These are phyloP conservation scores for Trididemnum nubilum DNA, from an alignment of 23 tunicate species.

Conservation along the genomic window DNA sequence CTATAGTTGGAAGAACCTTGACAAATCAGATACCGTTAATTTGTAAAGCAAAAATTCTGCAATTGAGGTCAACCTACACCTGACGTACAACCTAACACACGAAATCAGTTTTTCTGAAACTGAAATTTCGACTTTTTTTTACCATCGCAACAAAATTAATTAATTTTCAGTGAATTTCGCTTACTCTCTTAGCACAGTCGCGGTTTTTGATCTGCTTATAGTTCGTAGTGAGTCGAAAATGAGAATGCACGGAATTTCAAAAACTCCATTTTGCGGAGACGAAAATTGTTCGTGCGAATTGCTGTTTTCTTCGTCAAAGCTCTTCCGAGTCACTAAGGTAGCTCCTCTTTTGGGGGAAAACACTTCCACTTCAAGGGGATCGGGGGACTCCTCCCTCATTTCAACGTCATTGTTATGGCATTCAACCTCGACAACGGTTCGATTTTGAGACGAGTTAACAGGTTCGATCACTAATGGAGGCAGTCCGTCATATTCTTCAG, in stretches of 20 bases:
- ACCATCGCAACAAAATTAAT: background rate
- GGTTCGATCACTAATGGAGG: slow-evolving; percentile 1
- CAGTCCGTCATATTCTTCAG: background rate
- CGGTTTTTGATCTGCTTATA: slow-evolving; percentile 58
- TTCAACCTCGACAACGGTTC: background rate
- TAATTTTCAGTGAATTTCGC: background rate
- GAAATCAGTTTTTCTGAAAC: too few relatives aligned
- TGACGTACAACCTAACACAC: too few relatives aligned
- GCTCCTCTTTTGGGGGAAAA: background rate
- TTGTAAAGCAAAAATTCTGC: too few relatives aligned
- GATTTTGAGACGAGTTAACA: background rate
- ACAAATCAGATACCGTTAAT: too few relatives aligned
- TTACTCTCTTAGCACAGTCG: slow-evolving; percentile 70
- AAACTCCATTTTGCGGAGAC: background rate
- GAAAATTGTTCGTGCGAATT: background rate
- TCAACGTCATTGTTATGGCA: background rate
- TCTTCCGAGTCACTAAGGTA: too few relatives aligned
- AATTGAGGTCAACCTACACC: too few relatives aligned
- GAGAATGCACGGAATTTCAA: slow-evolving; percentile 61
- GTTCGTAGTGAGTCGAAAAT: slow-evolving; percentile 80
- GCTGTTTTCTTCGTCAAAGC: background rate
- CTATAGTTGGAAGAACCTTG: too few relatives aligned
- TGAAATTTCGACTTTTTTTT: too few relatives aligned
- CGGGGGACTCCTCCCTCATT: background rate
- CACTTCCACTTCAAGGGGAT: background rate